These are phyloP conservation scores for Pherbina coryleti DNA, from an alignment of 2,888 invertebrate species.

Conservation along the genomic window DNA sequence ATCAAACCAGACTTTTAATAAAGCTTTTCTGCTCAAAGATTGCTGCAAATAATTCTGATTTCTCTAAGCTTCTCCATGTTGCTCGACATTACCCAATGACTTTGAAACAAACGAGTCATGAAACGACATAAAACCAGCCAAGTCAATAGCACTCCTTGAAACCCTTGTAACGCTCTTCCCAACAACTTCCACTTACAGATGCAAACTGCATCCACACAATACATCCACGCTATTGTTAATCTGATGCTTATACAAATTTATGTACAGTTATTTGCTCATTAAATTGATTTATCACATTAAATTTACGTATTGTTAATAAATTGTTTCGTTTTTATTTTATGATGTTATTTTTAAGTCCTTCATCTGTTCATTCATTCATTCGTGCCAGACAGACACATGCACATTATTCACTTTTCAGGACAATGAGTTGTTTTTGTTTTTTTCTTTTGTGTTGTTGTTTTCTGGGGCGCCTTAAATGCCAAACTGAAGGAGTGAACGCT, in stretches of 20 bases:
- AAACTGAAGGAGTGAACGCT: neutral
- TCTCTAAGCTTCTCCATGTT: too few relatives aligned
- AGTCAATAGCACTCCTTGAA: too few relatives aligned
- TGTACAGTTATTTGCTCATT: constrained; percentile 63
- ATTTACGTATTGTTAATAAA: constrained; percentile 17
- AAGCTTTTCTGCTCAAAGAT: too few relatives aligned
- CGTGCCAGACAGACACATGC: neutral
- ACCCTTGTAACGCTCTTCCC: too few relatives aligned
- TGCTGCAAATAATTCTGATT: too few relatives aligned
- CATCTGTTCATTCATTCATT: neutral
- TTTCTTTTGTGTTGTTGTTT: too few relatives aligned
- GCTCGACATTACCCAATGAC: too few relatives aligned
- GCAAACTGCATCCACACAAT: neutral
- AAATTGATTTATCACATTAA: constrained; percentile 61
- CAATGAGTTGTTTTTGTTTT: neutral
- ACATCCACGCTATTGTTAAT: constrained; percentile 42
- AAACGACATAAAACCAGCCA: too few relatives aligned
- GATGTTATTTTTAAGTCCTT: constrained; percentile 6
- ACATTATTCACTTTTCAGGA: neutral
- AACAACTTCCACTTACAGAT: too few relatives aligned
- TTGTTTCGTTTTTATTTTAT: constrained; percentile 9
- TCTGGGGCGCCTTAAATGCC: neutral
- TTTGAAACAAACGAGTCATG: too few relatives aligned
- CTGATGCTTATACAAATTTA: constrained; percentile 63
- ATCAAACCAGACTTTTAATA: too few relatives aligned